Evolutionary conservation across 2,888 invertebrate genomes (phyloP).

Genomic region (Pollenia amentaria): DNA sequence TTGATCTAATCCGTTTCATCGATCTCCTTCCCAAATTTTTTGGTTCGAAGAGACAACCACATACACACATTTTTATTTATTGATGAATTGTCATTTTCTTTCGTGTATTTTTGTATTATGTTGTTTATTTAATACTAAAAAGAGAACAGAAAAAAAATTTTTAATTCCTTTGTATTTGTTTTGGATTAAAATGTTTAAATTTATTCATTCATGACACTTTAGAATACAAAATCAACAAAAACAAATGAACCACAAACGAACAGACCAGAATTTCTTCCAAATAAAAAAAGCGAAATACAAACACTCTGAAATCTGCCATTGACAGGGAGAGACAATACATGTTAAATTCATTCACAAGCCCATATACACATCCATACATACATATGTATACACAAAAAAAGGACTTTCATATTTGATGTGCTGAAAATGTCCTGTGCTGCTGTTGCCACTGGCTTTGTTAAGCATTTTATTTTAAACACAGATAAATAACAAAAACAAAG

Average conservation of each 20-base stretch:
- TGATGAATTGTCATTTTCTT: too few species aligned
- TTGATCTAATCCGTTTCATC: too few species aligned
- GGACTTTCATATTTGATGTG: conserved; percentile 61
- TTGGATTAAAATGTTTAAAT: conserved; percentile 56
- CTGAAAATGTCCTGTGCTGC: conserved; percentile 40
- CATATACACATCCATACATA: background rate
- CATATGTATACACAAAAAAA: conserved; percentile 25
- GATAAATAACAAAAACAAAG: conserved; percentile 28
- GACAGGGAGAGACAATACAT: conserved; percentile 46
- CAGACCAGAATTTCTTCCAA: background rate
- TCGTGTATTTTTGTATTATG: too few species aligned
- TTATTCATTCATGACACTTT: conserved; percentile 71
- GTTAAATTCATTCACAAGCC: background rate
- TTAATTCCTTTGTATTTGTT: conserved; percentile 12
- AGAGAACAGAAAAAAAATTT: background rate
- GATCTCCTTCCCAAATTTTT: too few species aligned
- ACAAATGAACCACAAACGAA: conserved; percentile 12
- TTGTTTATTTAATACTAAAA: too few species aligned
- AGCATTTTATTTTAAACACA: background rate
- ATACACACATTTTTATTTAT: too few species aligned
- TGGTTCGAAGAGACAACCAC: too few species aligned
- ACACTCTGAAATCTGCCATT: conserved; percentile 54
- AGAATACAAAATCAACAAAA: conserved; percentile 40
- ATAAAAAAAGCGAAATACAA: background rate
- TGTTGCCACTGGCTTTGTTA: background rate